phyloP scores from a whole-genome alignment of 2,797 vertebrate species.

The Meda fulgida region DNA sequence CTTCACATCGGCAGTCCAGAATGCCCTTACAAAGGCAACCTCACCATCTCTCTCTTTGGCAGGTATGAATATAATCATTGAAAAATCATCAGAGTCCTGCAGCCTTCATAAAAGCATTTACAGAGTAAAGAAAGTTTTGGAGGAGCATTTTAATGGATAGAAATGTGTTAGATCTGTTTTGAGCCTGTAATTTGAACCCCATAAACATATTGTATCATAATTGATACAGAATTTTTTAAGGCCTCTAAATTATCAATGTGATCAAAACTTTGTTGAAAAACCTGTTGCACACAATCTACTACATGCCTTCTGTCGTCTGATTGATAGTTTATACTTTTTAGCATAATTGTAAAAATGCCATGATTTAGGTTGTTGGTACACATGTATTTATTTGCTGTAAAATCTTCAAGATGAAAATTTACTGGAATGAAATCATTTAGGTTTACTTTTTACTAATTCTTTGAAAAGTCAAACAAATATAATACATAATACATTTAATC shows the following conservation, averaged over 20 bases:
- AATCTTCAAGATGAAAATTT: neutral
- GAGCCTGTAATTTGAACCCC: neutral
- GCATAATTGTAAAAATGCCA: neutral
- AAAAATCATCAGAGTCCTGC: neutral
- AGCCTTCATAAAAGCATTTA: neutral
- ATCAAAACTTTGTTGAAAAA: neutral
- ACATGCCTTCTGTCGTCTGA: neutral
- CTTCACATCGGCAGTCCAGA: conserved; percentile 88
- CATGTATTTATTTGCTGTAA: neutral
- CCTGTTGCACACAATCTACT: neutral
- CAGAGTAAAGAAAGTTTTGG: neutral
- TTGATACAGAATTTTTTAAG: neutral
- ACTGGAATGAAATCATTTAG: neutral
- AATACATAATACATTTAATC: neutral
- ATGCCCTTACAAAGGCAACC: conserved; percentile 89
- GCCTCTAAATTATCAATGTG: neutral
- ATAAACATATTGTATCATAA: neutral
- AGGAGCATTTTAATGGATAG: neutral
- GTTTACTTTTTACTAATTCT: neutral
- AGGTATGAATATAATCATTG: conserved; percentile 75
- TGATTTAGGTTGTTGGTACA: neutral
- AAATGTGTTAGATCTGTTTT: neutral
- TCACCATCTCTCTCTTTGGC: conserved; percentile 88
- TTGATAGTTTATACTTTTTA: neutral
- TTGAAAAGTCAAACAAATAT: neutral